These are phyloP conservation scores for Tribolium freemani DNA, from an alignment of 2,888 invertebrate species.

Conservation along the genomic window DNA sequence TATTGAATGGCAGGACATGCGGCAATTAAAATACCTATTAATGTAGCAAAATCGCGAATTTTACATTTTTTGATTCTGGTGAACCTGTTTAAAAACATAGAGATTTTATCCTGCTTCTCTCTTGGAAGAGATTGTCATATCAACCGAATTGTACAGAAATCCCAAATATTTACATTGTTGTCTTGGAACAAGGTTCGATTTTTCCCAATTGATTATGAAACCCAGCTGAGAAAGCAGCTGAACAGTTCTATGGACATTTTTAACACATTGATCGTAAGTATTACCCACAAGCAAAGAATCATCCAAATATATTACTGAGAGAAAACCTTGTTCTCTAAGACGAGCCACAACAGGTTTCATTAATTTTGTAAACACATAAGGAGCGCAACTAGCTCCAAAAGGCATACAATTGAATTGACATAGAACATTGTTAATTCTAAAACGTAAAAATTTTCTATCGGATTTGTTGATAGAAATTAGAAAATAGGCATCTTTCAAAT, in stretches of 20 bases:
- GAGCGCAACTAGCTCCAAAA: too few species aligned
- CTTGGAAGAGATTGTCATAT: conserved; percentile 12
- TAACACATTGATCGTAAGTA: too few species aligned
- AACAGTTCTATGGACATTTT: too few species aligned
- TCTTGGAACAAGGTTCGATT: neutral
- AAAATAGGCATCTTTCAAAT: too few species aligned
- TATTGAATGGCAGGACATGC: conserved; percentile 46
- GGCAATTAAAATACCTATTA: conserved; percentile 34
- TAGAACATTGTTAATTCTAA: too few species aligned
- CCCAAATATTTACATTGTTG: conserved; percentile 6
- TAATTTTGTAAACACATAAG: too few species aligned
- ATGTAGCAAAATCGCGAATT: conserved; percentile 32
- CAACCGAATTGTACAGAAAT: neutral
- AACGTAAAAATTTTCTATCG: too few species aligned
- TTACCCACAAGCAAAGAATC: neutral
- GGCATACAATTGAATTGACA: too few species aligned
- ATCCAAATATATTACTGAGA: too few species aligned
- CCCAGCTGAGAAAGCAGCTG: neutral
- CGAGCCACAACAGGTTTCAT: too few species aligned
- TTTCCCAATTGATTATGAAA: conserved; percentile 16
- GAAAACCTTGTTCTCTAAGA: too few species aligned
- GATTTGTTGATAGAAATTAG: too few species aligned
- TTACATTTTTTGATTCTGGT: neutral
- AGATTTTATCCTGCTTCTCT: neutral
- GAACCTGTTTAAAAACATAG: neutral